These are phyloP conservation scores for Sipha maydis DNA, from an alignment of 2,888 invertebrate species.

Conservation along the genomic window DNA sequence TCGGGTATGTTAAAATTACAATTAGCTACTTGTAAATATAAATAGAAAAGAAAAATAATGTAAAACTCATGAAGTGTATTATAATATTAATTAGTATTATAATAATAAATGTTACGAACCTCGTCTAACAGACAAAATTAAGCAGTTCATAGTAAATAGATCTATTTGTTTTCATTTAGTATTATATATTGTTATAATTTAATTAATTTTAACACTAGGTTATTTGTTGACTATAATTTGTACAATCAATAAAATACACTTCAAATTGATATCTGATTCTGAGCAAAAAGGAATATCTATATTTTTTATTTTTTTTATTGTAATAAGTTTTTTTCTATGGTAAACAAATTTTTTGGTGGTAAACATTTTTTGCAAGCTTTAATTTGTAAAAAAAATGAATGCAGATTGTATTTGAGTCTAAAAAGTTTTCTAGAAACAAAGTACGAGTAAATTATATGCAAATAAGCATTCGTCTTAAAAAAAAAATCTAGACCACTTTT, in stretches of 20 bases:
- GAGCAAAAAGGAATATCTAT: neutral
- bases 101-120: too few relatives aligned
- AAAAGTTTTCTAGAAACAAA: neutral
- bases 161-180: neutral
- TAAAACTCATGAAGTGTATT: too few relatives aligned
- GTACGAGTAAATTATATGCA: neutral
- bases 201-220: neutral
- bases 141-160: neutral
- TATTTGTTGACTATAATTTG: neutral
- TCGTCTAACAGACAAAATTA: too few relatives aligned
- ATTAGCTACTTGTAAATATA: too few relatives aligned
- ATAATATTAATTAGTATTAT: too few relatives aligned
- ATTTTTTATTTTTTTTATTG: neutral
- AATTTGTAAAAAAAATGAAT: neutral
- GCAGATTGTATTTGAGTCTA: neutral
- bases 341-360: neutral
- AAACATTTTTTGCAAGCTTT: neutral
- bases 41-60: too few relatives aligned
- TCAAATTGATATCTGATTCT: neutral
- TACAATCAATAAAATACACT: neutral
- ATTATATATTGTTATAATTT: neutral
- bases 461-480: neutral
- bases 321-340: neutral
- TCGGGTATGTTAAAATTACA: too few relatives aligned
- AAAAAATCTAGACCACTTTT: neutral